Conservation (phyloP, 2,888 invertebrate species). For the Metacarcinus magister region DNA sequence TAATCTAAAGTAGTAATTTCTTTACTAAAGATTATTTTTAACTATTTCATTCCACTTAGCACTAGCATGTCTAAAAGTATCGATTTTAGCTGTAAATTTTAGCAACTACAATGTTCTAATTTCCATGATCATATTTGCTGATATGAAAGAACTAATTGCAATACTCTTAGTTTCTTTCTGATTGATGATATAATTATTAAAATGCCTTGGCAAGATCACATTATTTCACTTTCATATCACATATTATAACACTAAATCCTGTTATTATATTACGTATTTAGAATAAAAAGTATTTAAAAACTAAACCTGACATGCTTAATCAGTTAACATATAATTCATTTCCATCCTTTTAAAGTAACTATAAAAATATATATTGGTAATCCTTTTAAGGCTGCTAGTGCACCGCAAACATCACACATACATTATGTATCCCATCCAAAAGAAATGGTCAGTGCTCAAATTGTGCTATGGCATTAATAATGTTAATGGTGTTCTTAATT, state of each 20-base stretch:
- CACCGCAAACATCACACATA: no score
- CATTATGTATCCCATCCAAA: no score
- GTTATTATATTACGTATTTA: not conserved
- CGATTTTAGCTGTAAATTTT: not conserved
- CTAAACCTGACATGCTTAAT: not conserved
- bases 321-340: not conserved
- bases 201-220: no score
- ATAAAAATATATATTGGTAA: not conserved
- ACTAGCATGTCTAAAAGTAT: not conserved
- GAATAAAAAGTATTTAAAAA: not conserved
- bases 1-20: not conserved
- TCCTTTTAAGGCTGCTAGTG: not conserved
- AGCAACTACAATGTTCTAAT: not conserved
- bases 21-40: no score
- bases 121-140: not conserved
- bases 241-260: not conserved
- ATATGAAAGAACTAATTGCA: not conserved
- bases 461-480: not conserved
- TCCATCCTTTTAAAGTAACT: not conserved
- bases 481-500: no score
- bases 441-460: not conserved
- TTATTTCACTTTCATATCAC: not conserved
- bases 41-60: not conserved
- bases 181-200: no score
- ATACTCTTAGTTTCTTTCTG: no score